Evolutionary conservation across 2,888 invertebrate species (phyloP).

Genomic region (Gari tellinella): DNA sequence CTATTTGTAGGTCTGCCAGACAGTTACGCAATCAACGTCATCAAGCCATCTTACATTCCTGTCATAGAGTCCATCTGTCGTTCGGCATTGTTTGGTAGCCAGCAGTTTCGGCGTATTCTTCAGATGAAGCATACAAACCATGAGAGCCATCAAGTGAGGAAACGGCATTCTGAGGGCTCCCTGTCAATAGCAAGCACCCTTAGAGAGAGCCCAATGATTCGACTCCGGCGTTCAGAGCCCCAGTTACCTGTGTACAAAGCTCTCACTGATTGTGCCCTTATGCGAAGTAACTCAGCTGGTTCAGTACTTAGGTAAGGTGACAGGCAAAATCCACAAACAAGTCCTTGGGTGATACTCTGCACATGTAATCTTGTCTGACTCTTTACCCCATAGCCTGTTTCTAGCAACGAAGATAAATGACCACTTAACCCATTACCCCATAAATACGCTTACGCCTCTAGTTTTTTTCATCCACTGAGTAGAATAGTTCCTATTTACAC

Average conservation of each 20-base stretch:
- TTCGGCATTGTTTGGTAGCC: constrained; percentile 59
- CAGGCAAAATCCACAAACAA: too few species aligned
- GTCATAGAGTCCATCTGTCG: constrained; percentile 72
- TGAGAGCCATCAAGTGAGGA: constrained; percentile 32
- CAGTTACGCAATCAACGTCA: constrained; percentile 78
- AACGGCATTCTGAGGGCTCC: constrained; percentile 57
- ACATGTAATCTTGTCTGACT: too few species aligned
- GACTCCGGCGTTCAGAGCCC: constrained; percentile 45
- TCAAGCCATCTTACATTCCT: constrained; percentile 77
- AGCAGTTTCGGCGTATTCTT: constrained; percentile 56
- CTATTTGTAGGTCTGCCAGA: constrained; percentile 67
- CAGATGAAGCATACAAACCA: constrained; percentile 54
- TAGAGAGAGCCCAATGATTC: constrained; percentile 45
- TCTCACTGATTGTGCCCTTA: constrained; percentile 32
- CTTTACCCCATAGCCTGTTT: too few species aligned
- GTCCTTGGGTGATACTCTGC: too few species aligned
- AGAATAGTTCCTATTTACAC: too few species aligned
- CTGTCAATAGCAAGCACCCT: constrained; percentile 45
- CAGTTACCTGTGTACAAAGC: constrained; percentile 30
- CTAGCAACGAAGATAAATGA: too few species aligned
- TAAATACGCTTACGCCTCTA: too few species aligned
- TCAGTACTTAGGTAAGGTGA: constrained; percentile 39
- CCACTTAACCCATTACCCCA: too few species aligned
- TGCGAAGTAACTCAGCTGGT: constrained; percentile 55
- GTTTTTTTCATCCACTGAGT: too few species aligned